Base-by-base conservation (phyloP, 2,888 invertebrate genomes). In the Rutpela maculata region DNA sequence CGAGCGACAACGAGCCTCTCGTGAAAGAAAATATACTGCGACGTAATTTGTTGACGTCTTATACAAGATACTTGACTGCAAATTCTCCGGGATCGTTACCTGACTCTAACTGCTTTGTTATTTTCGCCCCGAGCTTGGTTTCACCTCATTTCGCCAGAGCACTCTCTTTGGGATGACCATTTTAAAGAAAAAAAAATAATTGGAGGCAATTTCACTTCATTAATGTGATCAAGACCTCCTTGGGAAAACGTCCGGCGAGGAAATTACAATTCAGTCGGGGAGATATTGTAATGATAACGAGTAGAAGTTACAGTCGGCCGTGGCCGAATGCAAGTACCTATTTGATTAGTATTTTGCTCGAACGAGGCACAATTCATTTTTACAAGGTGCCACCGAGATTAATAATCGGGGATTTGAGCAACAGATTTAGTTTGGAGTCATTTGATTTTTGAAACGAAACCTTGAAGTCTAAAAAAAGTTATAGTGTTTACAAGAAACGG, bases 41-140 rank as follows among this genome's bases (percentile, higher is more conserved):
- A 63, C 35, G 35, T 35, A 17, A 63, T 63, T 63, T 63, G 62
- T 63, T 63, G n/a, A 1, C 35, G 62, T 63, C 62, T 65, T 43
- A 11, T 15, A 43, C 65, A 65, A 65, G 65, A 65, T 43, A 43
- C 65, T 65, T 65, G 65, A 65, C 65, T 65, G 43, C 43, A 43
- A 65, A 65, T 65, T 43, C 43, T 31, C 60, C 18, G 17, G 15
- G 15, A 38, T 38, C 63, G n/a, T 65, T 65, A 65, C 65, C 65
- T 65, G 65, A 19, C 18, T 43, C 19, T 65, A 65, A 65, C n/a
- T 43, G 19, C 19, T 65, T 43, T 38, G 38, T 65, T 65, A 65
- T 65, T 65, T 65, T 65, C 43, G 11, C 19, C 18, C 18, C 19
- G 18, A 43, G 15, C 22, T 38, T 19, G 11, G 65, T 50, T 65